Base-by-base conservation (phyloP, 2,113 vertebrate species). In the Turdus rufiventris region DNA sequence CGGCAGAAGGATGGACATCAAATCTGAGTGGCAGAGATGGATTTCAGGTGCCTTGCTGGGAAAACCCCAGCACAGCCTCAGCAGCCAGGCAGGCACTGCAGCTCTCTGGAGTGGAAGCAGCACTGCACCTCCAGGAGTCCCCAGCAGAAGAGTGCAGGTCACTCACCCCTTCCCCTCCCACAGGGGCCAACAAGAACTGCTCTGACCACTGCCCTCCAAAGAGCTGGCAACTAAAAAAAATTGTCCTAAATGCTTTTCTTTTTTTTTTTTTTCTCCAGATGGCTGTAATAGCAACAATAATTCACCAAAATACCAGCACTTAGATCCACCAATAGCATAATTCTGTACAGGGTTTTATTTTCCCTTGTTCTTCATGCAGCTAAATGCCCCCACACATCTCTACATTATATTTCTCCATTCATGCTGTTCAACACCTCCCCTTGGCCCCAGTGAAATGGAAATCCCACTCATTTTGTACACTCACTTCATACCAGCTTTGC, bases 151-250 rank as follows among this genome's bases (percentile, higher is more conserved):
- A 0, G 24, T 4, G 38, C 31, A 34, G 56, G 18, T 4, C 29
- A 8, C 40, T 34, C 43, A 24, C 28, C 67, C 23, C 76, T 76
- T 93, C 36, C 43, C 24, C 38, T 54, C 11, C 48, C 57, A 33
- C 38, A 42, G 6, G 1, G 11, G 54, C 17, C 0, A 0, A 34
- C 24, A 65, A 50, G 18, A 51, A 17, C 63, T 63, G 26, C 48
- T 29, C 17, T 58, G 70, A 48, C 5, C 19, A 9, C 29, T 85
- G 57, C 57, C 26, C 24, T 81, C 72, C 54, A 42, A 71, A 89
- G 26, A 57, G 36, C 61, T 61, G 7, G 12, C 21, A 75, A 36
- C 23, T 38, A 56, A 48, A 15, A 15, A 42, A 87, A 60, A 65
- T 13, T 25, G 2, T 51, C 60, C 47, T 42, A 61, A 54, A 24